Base-by-base conservation (phyloP, 1,140 invertebrate genomes). In the Scaptomyza pallida region DNA sequence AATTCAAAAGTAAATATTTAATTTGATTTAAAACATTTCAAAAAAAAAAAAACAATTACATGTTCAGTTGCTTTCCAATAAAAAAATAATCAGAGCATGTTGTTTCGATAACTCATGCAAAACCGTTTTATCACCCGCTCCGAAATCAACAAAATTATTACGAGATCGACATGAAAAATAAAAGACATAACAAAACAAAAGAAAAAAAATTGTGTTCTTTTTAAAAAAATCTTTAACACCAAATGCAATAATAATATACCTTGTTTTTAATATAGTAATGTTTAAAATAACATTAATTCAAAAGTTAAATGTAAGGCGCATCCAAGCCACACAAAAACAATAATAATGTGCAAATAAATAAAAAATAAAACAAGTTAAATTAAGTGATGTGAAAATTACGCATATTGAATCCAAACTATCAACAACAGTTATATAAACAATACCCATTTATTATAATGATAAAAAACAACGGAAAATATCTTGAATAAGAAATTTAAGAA, bases 401-500 rank as follows among this genome's bases (percentile, higher is more conserved):
- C 9, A 43, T 37, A 12, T 5, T 40, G 52, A 45, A 55, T 83
- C 79, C 79, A 81, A 65, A 51, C 55, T 40, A 55, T 15, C 35
- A 67, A 41, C 30, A 48, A 47, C 10, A 47, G 48, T 16, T 37
- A n/a, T n/a, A n/a, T n/a, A n/a, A n/a, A 60, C 6, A 50, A 9
- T 10, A 54, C 16, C 15, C 17, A 51, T 40, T 30, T 60, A 57
- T 3, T 40, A 40, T n/a, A 48, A 59, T n/a, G 40, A 15, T 5
- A 45, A 37, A 55, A 35, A 40, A 16, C 15, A 51, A 35, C 59
- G 48, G 8, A 56, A 26, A 62, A 47, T 12, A 26, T 59, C 54
- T 30, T 57, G 30, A 57, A 16, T 35, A 60, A 72, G 26, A 88
- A 72, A 69, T 13, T 76, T 54, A 88, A 89, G 92, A 93, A 93